Evolutionary conservation across 1,140 invertebrate genomes (phyloP).

Genomic region (Panulirus ornatus): DNA sequence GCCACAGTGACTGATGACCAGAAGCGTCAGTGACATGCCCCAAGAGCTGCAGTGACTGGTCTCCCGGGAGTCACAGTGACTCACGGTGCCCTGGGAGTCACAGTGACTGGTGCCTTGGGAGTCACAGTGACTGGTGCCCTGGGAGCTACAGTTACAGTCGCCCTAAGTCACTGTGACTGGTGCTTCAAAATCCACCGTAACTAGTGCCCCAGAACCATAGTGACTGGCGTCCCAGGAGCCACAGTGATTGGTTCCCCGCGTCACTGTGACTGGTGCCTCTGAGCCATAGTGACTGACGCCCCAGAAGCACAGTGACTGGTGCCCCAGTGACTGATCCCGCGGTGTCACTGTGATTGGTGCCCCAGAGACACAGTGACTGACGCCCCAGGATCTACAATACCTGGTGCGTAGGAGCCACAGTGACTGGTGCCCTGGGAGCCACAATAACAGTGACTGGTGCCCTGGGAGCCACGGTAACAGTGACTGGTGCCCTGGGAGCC

Average conservation of each 20-base stretch:
- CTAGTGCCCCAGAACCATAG: background rate
- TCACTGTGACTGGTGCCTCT: background rate
- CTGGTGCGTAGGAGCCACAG: background rate
- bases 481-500: background rate
- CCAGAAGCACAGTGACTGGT: background rate
- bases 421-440: background rate
- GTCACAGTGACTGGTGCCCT: background rate
- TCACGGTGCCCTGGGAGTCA: background rate
- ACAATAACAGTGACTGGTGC: background rate
- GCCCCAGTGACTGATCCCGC: background rate
- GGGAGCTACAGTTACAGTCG: too few relatives aligned
- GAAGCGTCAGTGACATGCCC: too few relatives aligned
- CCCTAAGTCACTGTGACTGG: background rate
- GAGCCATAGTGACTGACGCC: background rate
- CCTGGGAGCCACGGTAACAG: background rate
- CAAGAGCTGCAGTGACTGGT: background rate
- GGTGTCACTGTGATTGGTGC: background rate
- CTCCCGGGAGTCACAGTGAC: background rate
- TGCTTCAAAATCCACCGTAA: background rate
- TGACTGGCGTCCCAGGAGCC: background rate
- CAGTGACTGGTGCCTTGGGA: background rate
- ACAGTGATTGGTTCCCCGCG: background rate
- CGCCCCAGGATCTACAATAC: background rate
- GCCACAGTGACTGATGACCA: too few relatives aligned
- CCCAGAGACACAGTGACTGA: background rate